phyloP scores from a whole-genome alignment of 2,888 invertebrate genomes.

The Endomychus coccineus region DNA sequence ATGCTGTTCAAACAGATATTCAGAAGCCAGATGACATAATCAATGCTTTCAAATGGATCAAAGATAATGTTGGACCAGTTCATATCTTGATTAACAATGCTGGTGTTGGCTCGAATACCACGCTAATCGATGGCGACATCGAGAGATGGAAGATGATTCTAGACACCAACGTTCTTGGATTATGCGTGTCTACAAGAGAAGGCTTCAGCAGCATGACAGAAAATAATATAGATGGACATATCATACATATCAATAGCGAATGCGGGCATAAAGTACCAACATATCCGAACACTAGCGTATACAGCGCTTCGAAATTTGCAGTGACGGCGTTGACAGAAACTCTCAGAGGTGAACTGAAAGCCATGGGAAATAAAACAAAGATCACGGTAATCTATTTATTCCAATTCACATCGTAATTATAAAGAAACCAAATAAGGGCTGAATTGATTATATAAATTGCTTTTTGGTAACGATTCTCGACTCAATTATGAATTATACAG shows the following conservation, averaged over 20 bases:
- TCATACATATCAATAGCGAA: constrained; percentile 33
- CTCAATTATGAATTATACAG: no score
- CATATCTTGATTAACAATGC: constrained; percentile 22
- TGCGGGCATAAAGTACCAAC: constrained; percentile 27
- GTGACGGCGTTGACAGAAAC: constrained; percentile 24
- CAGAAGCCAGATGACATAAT: constrained; percentile 17
- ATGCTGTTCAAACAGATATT: constrained; percentile 15
- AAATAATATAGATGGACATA: constrained; percentile 30
- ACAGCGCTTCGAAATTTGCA: constrained; percentile 24
- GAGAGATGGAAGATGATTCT: constrained; percentile 26
- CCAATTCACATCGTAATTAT: no score
- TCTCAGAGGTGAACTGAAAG: constrained; percentile 17
- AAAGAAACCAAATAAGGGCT: no score
- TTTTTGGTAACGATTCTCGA: no score
- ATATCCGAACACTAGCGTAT: constrained; percentile 24
- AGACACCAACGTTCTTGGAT: constrained; percentile 27
- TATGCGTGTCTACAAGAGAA: constrained; percentile 29
- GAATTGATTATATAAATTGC: no score
- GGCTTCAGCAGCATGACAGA: constrained; percentile 29
- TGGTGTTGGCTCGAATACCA: constrained; percentile 12
- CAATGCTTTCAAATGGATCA: constrained; percentile 17
- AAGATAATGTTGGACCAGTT: constrained; percentile 20
- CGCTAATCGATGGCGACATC: constrained; percentile 23
- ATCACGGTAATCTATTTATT: constrained; percentile 19
- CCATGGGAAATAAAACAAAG: constrained; percentile 17